Conservation (phyloP, 2,888 invertebrate genomes). For the Strigamia maritima region DNA sequence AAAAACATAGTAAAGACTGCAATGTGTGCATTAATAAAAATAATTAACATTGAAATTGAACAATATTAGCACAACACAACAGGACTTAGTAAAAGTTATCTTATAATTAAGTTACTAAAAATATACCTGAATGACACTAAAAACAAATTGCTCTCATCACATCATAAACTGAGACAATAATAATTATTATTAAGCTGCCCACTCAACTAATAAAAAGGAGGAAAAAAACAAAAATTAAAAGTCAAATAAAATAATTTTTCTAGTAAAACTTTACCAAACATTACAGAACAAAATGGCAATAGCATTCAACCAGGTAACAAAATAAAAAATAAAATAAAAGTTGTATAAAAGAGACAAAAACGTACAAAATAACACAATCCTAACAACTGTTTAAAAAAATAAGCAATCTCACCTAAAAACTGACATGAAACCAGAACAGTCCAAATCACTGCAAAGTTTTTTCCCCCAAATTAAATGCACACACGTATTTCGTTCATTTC, state of each 20-base stretch:
- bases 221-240: neutral
- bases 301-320: neutral
- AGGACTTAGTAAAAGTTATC: neutral
- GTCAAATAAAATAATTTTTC: neutral
- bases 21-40: neutral
- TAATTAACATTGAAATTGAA: neutral
- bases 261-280: neutral
- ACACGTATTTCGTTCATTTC: neutral
- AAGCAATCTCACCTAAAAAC: neutral
- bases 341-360: conserved; percentile 12
- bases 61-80: conserved; percentile 24
- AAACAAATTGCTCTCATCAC: neutral
- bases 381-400: neutral
- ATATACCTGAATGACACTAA: conserved; percentile 17
- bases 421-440: conserved; percentile 33
- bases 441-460: conserved; percentile 31
- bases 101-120: conserved; percentile 16
- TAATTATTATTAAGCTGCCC: conserved; percentile 8
- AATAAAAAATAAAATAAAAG: neutral
- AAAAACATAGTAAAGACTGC: neutral
- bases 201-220: neutral
- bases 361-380: conserved; percentile 2
- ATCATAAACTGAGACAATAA: neutral
- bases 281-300: neutral
- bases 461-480: neutral